Base-by-base conservation (phyloP, 2,888 invertebrate genomes). In the Falcaria lacertinaria region DNA sequence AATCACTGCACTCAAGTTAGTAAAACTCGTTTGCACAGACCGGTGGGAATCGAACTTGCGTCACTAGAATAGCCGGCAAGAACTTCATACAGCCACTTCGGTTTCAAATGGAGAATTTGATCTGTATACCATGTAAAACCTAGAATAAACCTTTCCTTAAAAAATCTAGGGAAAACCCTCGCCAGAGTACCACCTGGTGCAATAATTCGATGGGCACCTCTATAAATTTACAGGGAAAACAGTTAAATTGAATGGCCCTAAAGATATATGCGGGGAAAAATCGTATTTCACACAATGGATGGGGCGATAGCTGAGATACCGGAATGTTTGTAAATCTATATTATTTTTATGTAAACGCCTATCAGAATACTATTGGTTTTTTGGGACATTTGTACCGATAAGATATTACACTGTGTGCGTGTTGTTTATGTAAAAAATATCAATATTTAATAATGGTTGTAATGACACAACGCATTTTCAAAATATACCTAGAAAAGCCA, bases 141-240 rank as follows among this genome's bases (percentile, higher is more conserved):
- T 28, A 11, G 28, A 28, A 28, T 28, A 28, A 11, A 11, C 11
- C 7, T 28, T 28, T 11, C 28, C 11, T 28, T 2, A 28, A 28
- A 28, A 28, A 28, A 3, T 11, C 4, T 28, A 7, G 28, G 33
- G 41, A 43, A 46, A 45, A 47, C 49, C 47, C 41, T 40, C 33
- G 43, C 33, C 33, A 5, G 28, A 28, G 28, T 11, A 28, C 3
- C 50, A 52, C 52, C 52, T 54, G 54, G 48, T 44, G 48, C 49
- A 45, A 43, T 45, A 48, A 41, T 48, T 45, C 35, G 34, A 35
- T 15, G 16, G 33, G 22, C 22, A 67, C 74, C 74, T 62, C 80
- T 62, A 86, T 87, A 87, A 87, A 87, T 86, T 74, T 60, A 48
- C 69, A 58, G 79, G 82, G 87, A 84, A 86, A 87, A 85, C 86